Base-by-base conservation (phyloP, 2,888 invertebrate genomes). In the Brenthis ino region DNA sequence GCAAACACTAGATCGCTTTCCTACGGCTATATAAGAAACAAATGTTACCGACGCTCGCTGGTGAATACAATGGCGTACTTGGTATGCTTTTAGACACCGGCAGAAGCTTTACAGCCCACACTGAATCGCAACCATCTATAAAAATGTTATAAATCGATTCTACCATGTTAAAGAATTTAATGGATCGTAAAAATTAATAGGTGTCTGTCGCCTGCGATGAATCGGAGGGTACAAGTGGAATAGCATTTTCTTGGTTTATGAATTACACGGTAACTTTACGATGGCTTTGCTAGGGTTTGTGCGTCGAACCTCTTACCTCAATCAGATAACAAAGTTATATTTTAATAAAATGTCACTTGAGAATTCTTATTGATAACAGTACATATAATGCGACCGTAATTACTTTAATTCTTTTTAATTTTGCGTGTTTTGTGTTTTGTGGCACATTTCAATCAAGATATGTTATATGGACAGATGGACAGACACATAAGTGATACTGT, bases 171-270 rank as follows among this genome's bases (percentile, higher is more conserved):
- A 89, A 87, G 89, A 89, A 89, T 87, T 89, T 89, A 91, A 91
- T 91, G 89, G 88, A 76, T 85, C 87, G 89, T 91, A 90, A 91
- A 89, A 91, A 91, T 89, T 89, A 91, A 91, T 91, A 89, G 91
- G 85, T 80, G 81, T 84, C 84, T 85, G 85, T 85, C 84, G 82
- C 82, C 78, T 71, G 78, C 82, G 79, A 82, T 78, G 82, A 79
- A 80, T 80, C 79, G 80, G 73, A 74, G 67, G 60, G 71, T 66
- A 58, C 71, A 47, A 73, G 75, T 79, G 79, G 78, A 85, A 86
- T 85, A 83, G 85, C 83, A 85, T 82, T 86, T 87, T 80, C 79
- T 80, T 82, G 84, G 79, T 88, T 89, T 89, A 88, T 86, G 87
- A 88, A 89, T 89, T 88, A 89, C 88, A 87, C 83, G 77, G 83